phyloP scores from a whole-genome alignment of 2,888 invertebrate species.

The Orthosia cruda region DNA sequence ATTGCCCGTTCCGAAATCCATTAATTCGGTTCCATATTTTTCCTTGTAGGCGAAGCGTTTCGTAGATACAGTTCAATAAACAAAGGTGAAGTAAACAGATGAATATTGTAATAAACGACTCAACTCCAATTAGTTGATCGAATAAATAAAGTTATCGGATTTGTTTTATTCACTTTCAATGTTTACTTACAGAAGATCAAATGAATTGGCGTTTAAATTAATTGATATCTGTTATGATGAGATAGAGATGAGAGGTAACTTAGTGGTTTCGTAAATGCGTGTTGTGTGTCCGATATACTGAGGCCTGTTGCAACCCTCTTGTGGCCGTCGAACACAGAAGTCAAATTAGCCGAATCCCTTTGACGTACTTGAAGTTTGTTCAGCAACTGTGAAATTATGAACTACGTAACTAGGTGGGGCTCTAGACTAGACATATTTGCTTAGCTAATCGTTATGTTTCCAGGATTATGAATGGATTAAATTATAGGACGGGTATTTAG shows the following conservation, averaged over 20 bases:
- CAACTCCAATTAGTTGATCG: neutral
- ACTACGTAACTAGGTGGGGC: constrained; percentile 70
- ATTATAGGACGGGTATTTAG: constrained; percentile 37
- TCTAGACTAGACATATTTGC: constrained; percentile 60
- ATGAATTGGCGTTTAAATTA: constrained; percentile 1
- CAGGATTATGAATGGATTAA: constrained; percentile 53
- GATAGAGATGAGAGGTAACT: constrained; percentile 29
- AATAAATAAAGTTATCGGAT: constrained; percentile 10
- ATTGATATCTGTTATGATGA: constrained; percentile 19
- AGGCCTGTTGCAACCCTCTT: constrained; percentile 71
- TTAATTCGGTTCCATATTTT: constrained; percentile 13
- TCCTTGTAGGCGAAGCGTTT: neutral
- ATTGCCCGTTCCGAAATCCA: neutral
- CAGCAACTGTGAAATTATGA: constrained; percentile 79
- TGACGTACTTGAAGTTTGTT: constrained; percentile 81
- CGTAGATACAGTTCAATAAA: neutral
- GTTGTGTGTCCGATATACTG: constrained; percentile 74
- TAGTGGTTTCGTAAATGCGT: constrained; percentile 75
- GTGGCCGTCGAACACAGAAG: constrained; percentile 82
- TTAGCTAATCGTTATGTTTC: constrained; percentile 55
- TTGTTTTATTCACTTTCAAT: constrained; percentile 7
- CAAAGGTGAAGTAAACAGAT: constrained; percentile 8
- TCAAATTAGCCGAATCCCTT: constrained; percentile 86
- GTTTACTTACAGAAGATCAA: constrained; percentile 9
- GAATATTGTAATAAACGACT: constrained; percentile 2